Percentiles rank a stretch among this genome's conserved stretches.
phyloP scores from a whole-genome alignment of 1,140 invertebrate genomes.

The Cydia fagiglandana region DNA sequence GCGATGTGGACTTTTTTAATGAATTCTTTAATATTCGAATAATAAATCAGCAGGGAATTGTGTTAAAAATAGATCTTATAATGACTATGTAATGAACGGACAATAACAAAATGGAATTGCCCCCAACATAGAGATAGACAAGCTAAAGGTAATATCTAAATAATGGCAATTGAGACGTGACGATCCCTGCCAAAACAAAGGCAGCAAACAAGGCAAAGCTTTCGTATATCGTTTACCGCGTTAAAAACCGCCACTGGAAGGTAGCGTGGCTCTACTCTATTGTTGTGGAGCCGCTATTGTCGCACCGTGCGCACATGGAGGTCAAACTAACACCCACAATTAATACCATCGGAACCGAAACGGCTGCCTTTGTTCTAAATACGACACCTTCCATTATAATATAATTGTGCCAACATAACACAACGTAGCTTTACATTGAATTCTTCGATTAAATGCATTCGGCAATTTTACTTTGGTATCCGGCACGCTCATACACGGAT shows the following conservation, averaged over 20 bases:
- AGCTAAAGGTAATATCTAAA: too few relatives aligned
- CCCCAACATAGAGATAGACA: too few relatives aligned
- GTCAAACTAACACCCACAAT: constrained; percentile 56
- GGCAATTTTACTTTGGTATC: neutral
- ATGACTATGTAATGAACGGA: too few relatives aligned
- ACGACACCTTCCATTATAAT: constrained; percentile 37
- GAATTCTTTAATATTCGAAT: too few relatives aligned
- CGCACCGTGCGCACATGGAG: constrained; percentile 49
- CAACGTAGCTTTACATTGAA: neutral
- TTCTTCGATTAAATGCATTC: too few relatives aligned
- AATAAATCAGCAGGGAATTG: too few relatives aligned
- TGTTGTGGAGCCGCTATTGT: constrained; percentile 61
- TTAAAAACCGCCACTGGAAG: constrained; percentile 41
- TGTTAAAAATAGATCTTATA: too few relatives aligned
- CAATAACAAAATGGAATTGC: too few relatives aligned
- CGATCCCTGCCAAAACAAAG: neutral
- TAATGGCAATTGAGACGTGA: too few relatives aligned
- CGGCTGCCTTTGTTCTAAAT: constrained; percentile 47
- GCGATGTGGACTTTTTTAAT: too few relatives aligned
- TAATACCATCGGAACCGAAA: constrained; percentile 49
- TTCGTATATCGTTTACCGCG: constrained; percentile 34
- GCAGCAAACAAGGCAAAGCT: neutral
- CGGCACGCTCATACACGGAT: neutral
- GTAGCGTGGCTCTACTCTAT: constrained; percentile 49
- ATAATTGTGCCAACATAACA: neutral